These are phyloP conservation scores for Telenomus remus DNA, from an alignment of 1,140 invertebrate species.

Conservation along the genomic window DNA sequence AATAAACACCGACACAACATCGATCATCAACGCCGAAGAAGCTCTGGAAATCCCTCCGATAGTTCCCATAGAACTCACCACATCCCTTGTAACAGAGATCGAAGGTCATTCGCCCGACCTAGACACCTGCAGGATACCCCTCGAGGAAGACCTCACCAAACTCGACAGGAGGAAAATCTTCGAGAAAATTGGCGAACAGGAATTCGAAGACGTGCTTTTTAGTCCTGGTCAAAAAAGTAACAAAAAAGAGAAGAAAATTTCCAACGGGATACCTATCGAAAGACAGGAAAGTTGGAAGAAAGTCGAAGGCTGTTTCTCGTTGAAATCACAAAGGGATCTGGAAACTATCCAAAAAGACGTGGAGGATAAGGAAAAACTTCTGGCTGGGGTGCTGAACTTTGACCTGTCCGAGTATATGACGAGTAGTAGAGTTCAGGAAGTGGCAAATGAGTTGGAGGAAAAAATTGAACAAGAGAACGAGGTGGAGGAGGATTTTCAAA, in stretches of 20 bases:
- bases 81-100: constrained; percentile 68
- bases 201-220: constrained; percentile 78
- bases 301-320: constrained; percentile 56
- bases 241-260: constrained; percentile 62
- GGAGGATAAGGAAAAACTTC: constrained; percentile 75
- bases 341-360: constrained; percentile 76
- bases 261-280: constrained; percentile 4
- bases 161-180: constrained; percentile 70
- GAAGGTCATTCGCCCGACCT: constrained; percentile 34
- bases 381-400: constrained; percentile 75
- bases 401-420: constrained; percentile 72
- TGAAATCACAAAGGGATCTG: constrained; percentile 73
- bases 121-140: constrained; percentile 8
- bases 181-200: constrained; percentile 75
- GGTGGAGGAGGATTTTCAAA: constrained; percentile 8
- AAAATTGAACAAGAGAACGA: constrained; percentile 18
- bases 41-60: constrained; percentile 74
- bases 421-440: constrained; percentile 53
- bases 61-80: constrained; percentile 69
- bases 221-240: constrained; percentile 70
- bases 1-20: constrained; percentile 67
- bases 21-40: constrained; percentile 75
- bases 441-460: constrained; percentile 19
- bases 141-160: constrained; percentile 24
- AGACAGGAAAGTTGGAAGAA: constrained; percentile 5